Base-by-base conservation (phyloP, 2,888 invertebrate species). In the Drosophila eohydei region DNA sequence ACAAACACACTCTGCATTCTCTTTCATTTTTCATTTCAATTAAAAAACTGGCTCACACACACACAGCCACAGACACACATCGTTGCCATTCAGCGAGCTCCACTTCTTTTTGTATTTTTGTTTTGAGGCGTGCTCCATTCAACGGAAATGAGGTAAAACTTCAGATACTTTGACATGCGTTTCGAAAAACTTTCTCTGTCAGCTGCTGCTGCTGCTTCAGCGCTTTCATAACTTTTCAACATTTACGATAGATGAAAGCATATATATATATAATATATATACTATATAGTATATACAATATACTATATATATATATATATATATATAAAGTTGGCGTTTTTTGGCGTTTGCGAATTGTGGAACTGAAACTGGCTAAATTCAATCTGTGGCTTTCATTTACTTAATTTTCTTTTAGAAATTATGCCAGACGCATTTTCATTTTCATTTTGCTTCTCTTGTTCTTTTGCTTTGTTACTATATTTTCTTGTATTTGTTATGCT, bases 401-500 rank as follows among this genome's bases (percentile, higher is more conserved):
- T 65, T 82, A 43, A 60, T 63, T 64, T 9, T 44, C 44, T 44
- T 46, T 59, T 60, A 28, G 28, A 66, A 82, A 72, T 76, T 76
- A 60, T 59, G 65, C 40, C 57, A 48, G 52, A 46, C 59, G 52
- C 59, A 66, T 54, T 74, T 73, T 52, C 28, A 43, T 62, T 58
- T 58, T 9, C 50, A 32, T 32, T 16, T 32, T 32, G 26, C n/a
- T 8, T 44, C 54, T n/a, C 54, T 48, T 48, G 12, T 52, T 36
- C 52, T 21, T 36, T 36, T 30, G 46, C 46, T 74, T 60, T 69
- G 48, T 67, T 64, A 41, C 58, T 56, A 55, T 50, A 52, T 41
- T 69, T 69, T 71, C 54, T 59, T 83, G 61, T 57, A 50, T 70
- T 59, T 84, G 61, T 57, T 80, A 65, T 77, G 75, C 71, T 76